phyloP scores from a whole-genome alignment of 2,888 invertebrate genomes.

The Leptogaster cylindrica region DNA sequence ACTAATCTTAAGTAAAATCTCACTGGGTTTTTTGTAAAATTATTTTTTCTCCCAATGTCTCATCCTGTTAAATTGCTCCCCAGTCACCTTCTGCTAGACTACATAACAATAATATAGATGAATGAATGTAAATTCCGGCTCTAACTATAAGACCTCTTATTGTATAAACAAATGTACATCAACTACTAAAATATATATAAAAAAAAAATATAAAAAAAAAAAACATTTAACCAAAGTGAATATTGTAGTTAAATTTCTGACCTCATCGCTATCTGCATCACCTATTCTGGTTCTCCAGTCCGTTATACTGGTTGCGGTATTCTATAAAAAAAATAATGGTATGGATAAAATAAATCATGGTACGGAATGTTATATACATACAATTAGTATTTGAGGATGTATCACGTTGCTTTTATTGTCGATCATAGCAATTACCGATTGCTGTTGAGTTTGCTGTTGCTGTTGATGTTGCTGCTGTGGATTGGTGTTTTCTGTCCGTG shows the following conservation, averaged over 20 bases:
- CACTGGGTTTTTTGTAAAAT: too few relatives aligned
- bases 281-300: slow-evolving; percentile 47
- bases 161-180: too few relatives aligned
- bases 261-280: slow-evolving; percentile 47
- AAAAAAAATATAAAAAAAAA: too few relatives aligned
- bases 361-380: slow-evolving; percentile 41
- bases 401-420: slow-evolving; percentile 62
- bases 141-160: too few relatives aligned
- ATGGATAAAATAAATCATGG: neutral
- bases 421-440: slow-evolving; percentile 55
- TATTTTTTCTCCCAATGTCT: too few relatives aligned
- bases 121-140: too few relatives aligned
- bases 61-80: too few relatives aligned
- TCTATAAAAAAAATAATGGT: slow-evolving; percentile 20
- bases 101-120: too few relatives aligned
- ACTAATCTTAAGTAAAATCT: too few relatives aligned
- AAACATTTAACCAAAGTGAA: too few relatives aligned
- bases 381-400: slow-evolving; percentile 51
- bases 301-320: slow-evolving; percentile 26
- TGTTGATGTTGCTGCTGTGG: slow-evolving; percentile 49
- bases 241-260: neutral
- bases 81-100: too few relatives aligned
- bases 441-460: slow-evolving; percentile 59
- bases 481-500: slow-evolving; percentile 5
- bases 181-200: too few relatives aligned